Conservation (phyloP, 1,140 invertebrate species). For the Scaptomyza hsui region DNA sequence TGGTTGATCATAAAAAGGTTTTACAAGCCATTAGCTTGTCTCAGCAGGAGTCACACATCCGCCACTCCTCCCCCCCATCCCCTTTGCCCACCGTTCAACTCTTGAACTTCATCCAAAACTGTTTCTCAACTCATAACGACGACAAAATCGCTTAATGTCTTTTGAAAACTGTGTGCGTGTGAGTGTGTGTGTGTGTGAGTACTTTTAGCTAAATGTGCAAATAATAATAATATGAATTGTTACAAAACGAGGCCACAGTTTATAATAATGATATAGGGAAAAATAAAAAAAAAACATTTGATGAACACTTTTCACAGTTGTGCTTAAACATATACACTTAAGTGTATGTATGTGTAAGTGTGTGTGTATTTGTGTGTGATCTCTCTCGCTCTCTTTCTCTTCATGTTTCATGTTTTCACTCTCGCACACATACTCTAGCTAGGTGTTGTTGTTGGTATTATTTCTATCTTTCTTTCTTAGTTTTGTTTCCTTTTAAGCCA, state of each 20-base stretch:
- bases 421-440: not conserved
- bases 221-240: slow-evolving; percentile 25
- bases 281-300: slow-evolving; percentile 11
- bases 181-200: not conserved
- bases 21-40: slow-evolving; percentile 75
- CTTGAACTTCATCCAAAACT: not conserved
- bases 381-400: slow-evolving; percentile 15
- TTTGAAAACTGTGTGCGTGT: slow-evolving; percentile 40
- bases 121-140: slow-evolving; percentile 56
- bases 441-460: not conserved
- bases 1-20: slow-evolving; percentile 53
- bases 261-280: slow-evolving; percentile 12
- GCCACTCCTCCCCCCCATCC: slow-evolving; percentile 9
- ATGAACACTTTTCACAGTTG: slow-evolving; percentile 5
- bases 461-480: too few relatives aligned
- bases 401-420: not conserved
- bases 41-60: not conserved
- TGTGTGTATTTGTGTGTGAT: not conserved
- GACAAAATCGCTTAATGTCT: slow-evolving; percentile 78
- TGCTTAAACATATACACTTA: not conserved
- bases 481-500: slow-evolving; percentile 54
- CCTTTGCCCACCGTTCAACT: not conserved
- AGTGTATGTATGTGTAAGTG: slow-evolving; percentile 6
- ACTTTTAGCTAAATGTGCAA: slow-evolving; percentile 48
- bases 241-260: slow-evolving; percentile 2